Percentiles rank a stretch among this genome's conserved stretches.
Conservation (phyloP, 2,113 vertebrate genomes). For the Myrmecobius fasciatus region DNA sequence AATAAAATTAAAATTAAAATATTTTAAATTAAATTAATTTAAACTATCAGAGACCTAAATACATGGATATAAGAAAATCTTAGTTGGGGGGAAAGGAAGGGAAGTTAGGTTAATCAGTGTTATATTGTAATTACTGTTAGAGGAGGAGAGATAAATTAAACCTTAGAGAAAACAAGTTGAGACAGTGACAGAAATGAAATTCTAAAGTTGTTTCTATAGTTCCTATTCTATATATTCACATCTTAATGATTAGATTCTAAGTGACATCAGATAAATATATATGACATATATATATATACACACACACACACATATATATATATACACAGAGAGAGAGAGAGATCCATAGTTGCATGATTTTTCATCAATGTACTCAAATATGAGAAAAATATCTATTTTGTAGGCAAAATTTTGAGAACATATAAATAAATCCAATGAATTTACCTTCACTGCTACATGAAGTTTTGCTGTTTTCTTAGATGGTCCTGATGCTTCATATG, state of each 20-base stretch:
- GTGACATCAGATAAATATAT: neutral
- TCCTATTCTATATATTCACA: neutral
- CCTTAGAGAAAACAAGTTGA: slow-evolving; percentile 33
- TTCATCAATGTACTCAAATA: neutral
- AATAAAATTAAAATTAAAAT: slow-evolving; percentile 5
- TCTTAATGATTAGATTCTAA: neutral
- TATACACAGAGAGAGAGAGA: too few species aligned
- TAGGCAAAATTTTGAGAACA: neutral
- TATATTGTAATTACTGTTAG: neutral
- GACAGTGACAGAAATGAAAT: slow-evolving; percentile 46
- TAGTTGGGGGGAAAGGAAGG: too few species aligned
- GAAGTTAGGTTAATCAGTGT: neutral
- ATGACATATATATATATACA: too few species aligned
- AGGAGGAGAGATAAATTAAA: neutral
- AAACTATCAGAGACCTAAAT: slow-evolving; percentile 31
- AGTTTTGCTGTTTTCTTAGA: slow-evolving; percentile 99
- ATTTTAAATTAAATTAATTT: slow-evolving; percentile 60
- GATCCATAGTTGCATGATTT: too few species aligned
- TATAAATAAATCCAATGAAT: slow-evolving; percentile 26
- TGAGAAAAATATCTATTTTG: neutral
- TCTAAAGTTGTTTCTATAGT: neutral
- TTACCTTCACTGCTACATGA: slow-evolving; percentile 98
- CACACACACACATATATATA: too few species aligned
- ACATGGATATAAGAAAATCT: neutral
- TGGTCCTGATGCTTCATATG: slow-evolving; percentile 97